Conservation (phyloP, 2,888 invertebrate genomes). For the Nomada fucata region DNA sequence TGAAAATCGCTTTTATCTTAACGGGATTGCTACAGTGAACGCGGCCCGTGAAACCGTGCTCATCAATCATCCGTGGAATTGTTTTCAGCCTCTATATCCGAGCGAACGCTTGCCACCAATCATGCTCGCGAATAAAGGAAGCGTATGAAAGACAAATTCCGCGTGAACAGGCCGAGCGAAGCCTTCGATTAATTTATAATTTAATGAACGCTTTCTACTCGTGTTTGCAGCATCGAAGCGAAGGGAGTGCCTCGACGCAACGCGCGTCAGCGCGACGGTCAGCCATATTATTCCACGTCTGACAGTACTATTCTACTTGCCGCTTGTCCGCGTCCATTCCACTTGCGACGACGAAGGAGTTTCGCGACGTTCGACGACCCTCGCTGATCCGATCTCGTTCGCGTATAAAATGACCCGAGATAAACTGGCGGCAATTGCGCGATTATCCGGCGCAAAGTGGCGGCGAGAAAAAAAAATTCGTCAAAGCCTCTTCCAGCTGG, state of each 20-base stretch:
- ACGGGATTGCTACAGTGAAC: conserved; percentile 52
- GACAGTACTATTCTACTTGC: background rate
- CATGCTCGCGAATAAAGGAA: conserved; percentile 46
- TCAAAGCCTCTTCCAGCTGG: conserved; percentile 53
- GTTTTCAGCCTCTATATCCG: conserved; percentile 61
- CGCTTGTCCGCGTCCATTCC: background rate
- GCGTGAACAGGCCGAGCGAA: background rate
- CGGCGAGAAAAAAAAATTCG: conserved; percentile 57
- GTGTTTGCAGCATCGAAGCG: background rate
- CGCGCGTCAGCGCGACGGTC: background rate
- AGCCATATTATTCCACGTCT: background rate
- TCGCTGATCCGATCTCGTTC: conserved; percentile 17
- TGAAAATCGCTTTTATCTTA: conserved; percentile 65
- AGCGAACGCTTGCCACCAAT: conserved; percentile 25
- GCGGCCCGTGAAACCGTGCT: conserved; percentile 63
- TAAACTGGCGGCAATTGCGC: conserved; percentile 51
- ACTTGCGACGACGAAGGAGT: background rate
- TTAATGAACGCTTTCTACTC: background rate
- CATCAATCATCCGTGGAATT: conserved; percentile 69
- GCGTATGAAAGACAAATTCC: conserved; percentile 28
- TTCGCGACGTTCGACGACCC: conserved; percentile 20
- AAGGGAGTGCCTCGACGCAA: too few relatives aligned
- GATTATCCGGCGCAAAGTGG: conserved; percentile 65
- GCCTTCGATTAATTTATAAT: background rate
- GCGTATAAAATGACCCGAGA: conserved; percentile 47